Base-by-base conservation (phyloP, 2,797 vertebrate genomes). In the Pogoniulus pusillus region DNA sequence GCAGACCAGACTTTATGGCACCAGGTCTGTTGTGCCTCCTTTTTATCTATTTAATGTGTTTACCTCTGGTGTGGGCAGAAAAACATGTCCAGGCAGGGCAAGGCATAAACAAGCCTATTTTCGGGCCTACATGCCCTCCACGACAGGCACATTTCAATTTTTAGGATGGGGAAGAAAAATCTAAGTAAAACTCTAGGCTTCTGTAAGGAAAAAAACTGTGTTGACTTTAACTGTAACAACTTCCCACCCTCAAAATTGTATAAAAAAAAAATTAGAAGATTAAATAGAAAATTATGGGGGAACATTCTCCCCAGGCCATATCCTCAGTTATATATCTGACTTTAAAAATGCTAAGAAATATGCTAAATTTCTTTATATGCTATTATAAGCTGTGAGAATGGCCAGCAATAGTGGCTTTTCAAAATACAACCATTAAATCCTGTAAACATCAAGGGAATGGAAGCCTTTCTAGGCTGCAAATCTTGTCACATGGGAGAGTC, bases 391-490 rank as follows among this genome's bases (percentile, higher is more conserved):
- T 78, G 4, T 87, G 19, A 45, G 18, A 70, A 76, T 54, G 45
- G 68, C 41, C 47, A 85, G 63, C 3, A 94, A 71, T 47, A 83
- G 74, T 45, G 7, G 4, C 23, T 80, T 90, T 77, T 58, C 4
- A 3, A 94, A 93, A 91, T 49, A 45, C 11, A 93, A 23, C 18
- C 87, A 69, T 91, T 96, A 79, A 87, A 79, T 59, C 39, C 51
- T 73, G 29, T 66, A 93, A 92, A 87, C 58, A 68, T 64, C 43
- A 64, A n/a, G 26, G 37, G 26, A 76, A 2, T 73, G 35, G 49
- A 54, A 68, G 72, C 58, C 14, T 71, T 93, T 66, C 82, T 75
- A 82, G 34, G 17, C 58, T 92, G 18, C 37, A 26, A 71, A 19
- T 83, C 65, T 66, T 68, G 22, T 93, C 57, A 18, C 62, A 71